Evolutionary conservation across 2,113 vertebrate species (phyloP).

Genomic region (Pipra filicauda): DNA sequence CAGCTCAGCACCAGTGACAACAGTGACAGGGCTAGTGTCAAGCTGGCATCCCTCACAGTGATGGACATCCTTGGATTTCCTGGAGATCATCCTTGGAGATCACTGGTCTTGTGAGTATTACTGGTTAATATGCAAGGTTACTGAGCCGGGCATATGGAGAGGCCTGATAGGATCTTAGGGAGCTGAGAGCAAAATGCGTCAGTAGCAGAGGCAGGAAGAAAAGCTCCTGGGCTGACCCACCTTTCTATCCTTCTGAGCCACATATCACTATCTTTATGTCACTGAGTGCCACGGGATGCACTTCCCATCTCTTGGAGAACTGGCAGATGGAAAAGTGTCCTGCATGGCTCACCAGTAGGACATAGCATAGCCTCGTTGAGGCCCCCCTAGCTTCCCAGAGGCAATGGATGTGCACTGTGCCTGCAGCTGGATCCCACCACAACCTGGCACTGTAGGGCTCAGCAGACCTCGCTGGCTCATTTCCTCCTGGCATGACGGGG

Average conservation of each 20-base stretch:
- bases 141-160: neutral
- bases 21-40: neutral
- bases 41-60: neutral
- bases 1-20: neutral
- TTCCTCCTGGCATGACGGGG: neutral
- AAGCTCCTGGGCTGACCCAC: neutral
- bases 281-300: neutral
- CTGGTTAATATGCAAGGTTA: neutral
- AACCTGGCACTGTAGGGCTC: neutral
- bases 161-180: neutral
- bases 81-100: neutral
- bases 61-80: neutral
- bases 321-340: neutral
- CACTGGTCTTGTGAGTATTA: neutral
- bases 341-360: neutral
- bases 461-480: neutral
- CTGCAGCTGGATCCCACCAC: neutral
- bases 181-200: neutral
- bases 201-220: neutral
- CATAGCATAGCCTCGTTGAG: neutral
- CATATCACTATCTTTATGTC: rapidly evolving
- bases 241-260: neutral
- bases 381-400: neutral
- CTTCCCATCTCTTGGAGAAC: neutral
- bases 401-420: neutral